phyloP scores from a whole-genome alignment of 2,113 vertebrate genomes.

The Acrocephalus arundinaceus region DNA sequence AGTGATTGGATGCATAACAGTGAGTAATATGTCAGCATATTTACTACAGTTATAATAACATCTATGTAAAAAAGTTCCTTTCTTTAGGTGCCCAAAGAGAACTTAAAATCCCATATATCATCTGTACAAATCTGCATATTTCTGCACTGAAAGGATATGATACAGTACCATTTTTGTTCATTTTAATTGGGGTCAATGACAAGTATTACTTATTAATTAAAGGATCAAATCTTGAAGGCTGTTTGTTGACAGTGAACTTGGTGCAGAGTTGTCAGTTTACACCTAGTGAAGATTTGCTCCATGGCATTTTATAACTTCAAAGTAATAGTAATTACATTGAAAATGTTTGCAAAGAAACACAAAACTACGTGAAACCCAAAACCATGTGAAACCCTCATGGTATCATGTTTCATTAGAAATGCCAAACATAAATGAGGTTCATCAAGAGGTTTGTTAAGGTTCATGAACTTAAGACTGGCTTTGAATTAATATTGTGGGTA shows the following conservation, averaged over 20 bases:
- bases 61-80: neutral
- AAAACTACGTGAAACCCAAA: neutral
- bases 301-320: neutral
- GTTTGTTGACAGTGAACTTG: neutral
- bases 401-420: neutral
- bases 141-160: neutral
- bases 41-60: slow-evolving; percentile 1
- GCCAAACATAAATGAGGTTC: neutral
- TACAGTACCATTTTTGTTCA: neutral
- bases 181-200: neutral
- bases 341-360: slow-evolving; percentile 2
- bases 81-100: neutral
- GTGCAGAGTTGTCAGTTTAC: neutral
- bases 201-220: neutral
- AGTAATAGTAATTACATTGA: neutral
- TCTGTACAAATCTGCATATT: neutral
- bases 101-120: neutral
- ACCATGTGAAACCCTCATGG: neutral
- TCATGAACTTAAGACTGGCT: neutral
- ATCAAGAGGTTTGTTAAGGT: neutral
- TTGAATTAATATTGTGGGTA: neutral
- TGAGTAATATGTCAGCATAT: slow-evolving; percentile 16
- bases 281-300: neutral
- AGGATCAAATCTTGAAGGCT: neutral
- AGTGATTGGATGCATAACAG: slow-evolving; percentile 29